Evolutionary conservation across 2,797 vertebrate genomes (phyloP), one percentile per base, ranked within the genome.

Genomic region (Cyprinella venusta): DNA sequence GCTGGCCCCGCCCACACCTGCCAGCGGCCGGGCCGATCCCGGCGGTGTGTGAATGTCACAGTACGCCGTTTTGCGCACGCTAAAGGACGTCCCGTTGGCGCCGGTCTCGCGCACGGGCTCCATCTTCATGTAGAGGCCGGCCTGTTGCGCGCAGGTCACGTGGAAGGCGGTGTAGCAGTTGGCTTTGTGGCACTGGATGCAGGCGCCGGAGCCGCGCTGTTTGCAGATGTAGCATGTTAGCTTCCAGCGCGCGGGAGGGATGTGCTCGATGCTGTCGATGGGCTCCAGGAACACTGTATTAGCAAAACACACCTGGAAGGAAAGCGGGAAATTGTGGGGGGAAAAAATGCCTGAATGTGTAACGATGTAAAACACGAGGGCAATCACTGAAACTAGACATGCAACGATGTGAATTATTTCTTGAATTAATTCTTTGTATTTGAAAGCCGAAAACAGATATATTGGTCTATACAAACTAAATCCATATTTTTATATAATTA

Each of bases 141-240:
- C 98, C 92, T 99, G 98, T 94, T 99, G 98, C 45, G 98, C 98
- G 0, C 98, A 99, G 42, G 98, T 99, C 86, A 99, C 98, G 0
- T 99, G 98, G 94, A 99, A 99, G 87, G 98, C 98, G 0, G 98
- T 99, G 93, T 99, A 99, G 91, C 98, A 99, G 93, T 99, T 99
- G 84, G 98, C 98, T 91, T 99, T 99, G 93, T 99, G 98, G 88
- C 98, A 99, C 94, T 99, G 98, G 89, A 99, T 99, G 90, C 98
- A 99, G 84, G 98, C 98, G 12, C 98, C 98, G 0, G 98, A 98
- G 76, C 98, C 98, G 0, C 98, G 96, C 92, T 99, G 98, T 91
- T 99, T 99, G 93, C 98, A 99, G 87, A 99, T 99, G 91, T 99
- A 99, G 93, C 98, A 99, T 81, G 98, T 99, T 69, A 99, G 97